phyloP scores from a whole-genome alignment of 2,113 vertebrate genomes.

The Anhinga rufa region DNA sequence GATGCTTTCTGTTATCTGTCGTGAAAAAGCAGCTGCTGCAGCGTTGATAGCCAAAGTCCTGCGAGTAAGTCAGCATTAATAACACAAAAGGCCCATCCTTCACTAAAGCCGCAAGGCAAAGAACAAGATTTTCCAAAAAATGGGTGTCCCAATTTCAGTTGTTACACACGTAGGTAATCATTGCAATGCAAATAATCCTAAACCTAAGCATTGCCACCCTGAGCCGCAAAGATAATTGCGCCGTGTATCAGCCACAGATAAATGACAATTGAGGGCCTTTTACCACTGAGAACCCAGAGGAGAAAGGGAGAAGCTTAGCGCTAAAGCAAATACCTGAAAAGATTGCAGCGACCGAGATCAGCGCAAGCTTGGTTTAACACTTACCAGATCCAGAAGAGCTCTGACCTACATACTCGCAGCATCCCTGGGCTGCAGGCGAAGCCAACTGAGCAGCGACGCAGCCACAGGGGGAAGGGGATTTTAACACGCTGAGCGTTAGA shows the following conservation, averaged over 20 bases:
- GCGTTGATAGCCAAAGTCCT: not conserved
- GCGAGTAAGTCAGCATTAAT: not conserved
- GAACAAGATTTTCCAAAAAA: not conserved
- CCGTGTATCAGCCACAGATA: not conserved
- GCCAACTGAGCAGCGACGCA: not conserved
- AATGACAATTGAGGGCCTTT: not conserved
- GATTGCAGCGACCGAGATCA: not conserved
- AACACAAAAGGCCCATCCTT: not conserved
- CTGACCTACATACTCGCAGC: conserved; percentile 40
- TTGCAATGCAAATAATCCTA: not conserved
- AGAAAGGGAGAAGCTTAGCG: not conserved
- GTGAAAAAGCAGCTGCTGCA: not conserved
- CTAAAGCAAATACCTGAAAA: not conserved
- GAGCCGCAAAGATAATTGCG: not conserved
- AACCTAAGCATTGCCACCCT: not conserved
- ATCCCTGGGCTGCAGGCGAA: not conserved
- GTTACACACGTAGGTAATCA: not conserved
- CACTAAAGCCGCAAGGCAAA: not conserved
- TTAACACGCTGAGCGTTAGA: fast-evolving
- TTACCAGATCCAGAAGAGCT: not conserved
- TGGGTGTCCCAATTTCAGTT: not conserved
- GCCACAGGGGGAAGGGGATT: not conserved
- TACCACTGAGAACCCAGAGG: not conserved
- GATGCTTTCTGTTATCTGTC: conserved; percentile 5
- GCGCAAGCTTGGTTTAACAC: not conserved